Base-by-base conservation (phyloP, 2,113 vertebrate species). In the Taurulus bubalis region DNA sequence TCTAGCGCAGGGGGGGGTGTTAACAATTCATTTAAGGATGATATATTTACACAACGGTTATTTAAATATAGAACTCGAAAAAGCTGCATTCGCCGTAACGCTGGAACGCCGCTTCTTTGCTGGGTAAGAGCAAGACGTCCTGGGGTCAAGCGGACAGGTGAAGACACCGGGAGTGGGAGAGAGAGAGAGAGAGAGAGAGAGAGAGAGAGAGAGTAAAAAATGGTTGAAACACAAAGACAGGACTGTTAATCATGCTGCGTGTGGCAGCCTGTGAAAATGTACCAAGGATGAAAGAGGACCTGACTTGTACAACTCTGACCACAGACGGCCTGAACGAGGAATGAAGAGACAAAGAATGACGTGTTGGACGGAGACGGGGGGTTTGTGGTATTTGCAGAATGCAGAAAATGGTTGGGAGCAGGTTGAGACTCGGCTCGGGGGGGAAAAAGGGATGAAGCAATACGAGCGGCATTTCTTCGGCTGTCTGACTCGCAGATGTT, bases 341-440 rank as follows among this genome's bases (percentile, higher is more conserved):
- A 81, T 42, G 65, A 64, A 49, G 49, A 87, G 83, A 84, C 80
- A 82, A 85, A 87, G 72, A 53, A 79, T 22, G 20, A 20, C 14
- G 71, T 78, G 65, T 24, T 8, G 24, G 1, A 15, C 4, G 40
- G 40, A 42, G 51, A 34, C n/a, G 67, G 67, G 60, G 69, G 4
- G 9, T 11, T 60, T 67, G 78, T 86, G 90, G 90, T 82, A 89
- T 92, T 87, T 88, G 85, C 62, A 87, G 89, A 92, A 92, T 90
- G 86, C 82, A 88, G 71, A 84, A 85, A 84, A 84, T 70, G 59
- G 63, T 89, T 85, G 56, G 75, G 77, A 86, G 86, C 91, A 90
- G 87, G 89, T 90, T 87, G 84, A 83, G 86, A 92, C 89, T 88
- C 69, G 60, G 86, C 86, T 77, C 55, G 16, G 67, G 66, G 77